A percentile compares a stretch with the other conserved stretches of the same genome.
These are phyloP conservation scores for Chymomyza costata DNA, from an alignment of 1,140 invertebrate species.

Conservation along the genomic window DNA sequence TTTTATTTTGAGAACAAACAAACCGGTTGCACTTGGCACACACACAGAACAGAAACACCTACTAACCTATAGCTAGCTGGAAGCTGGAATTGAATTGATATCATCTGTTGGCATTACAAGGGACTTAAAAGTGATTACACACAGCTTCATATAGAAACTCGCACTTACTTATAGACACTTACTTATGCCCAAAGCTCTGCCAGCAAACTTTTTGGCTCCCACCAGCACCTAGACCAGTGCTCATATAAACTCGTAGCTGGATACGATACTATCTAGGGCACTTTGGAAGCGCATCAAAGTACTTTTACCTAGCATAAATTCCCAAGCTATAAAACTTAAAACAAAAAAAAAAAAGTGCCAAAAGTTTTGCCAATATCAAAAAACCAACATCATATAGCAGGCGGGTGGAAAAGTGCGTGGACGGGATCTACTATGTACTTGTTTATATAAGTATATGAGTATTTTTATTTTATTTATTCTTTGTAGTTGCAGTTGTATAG, in stretches of 20 bases:
- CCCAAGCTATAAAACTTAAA: conserved; percentile 28
- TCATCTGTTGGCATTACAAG: conserved; percentile 48
- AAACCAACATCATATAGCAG: conserved; percentile 31
- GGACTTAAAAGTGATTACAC: conserved; percentile 52
- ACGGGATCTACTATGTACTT: too few species aligned
- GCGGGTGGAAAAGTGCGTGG: neutral
- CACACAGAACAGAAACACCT: too few species aligned
- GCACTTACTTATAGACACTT: conserved; percentile 28
- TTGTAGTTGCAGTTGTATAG: too few species aligned
- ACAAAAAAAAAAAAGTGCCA: conserved; percentile 40
- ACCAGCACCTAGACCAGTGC: conserved; percentile 35
- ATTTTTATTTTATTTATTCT: too few species aligned
- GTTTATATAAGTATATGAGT: too few species aligned
- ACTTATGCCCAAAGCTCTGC: conserved; percentile 29
- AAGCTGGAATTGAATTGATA: conserved; percentile 37
- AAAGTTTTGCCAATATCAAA: conserved; percentile 41
- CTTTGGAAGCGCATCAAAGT: conserved; percentile 43
- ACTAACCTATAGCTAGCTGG: too few species aligned
- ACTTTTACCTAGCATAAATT: conserved; percentile 52
- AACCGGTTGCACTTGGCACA: too few species aligned
- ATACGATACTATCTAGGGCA: too few species aligned
- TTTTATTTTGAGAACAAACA: too few species aligned
- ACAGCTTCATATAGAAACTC: conserved; percentile 30
- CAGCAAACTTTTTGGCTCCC: too few species aligned
- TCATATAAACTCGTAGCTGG: conserved; percentile 15